Conservation (phyloP, 2,113 vertebrate species). For the Cinclus cinclus region DNA sequence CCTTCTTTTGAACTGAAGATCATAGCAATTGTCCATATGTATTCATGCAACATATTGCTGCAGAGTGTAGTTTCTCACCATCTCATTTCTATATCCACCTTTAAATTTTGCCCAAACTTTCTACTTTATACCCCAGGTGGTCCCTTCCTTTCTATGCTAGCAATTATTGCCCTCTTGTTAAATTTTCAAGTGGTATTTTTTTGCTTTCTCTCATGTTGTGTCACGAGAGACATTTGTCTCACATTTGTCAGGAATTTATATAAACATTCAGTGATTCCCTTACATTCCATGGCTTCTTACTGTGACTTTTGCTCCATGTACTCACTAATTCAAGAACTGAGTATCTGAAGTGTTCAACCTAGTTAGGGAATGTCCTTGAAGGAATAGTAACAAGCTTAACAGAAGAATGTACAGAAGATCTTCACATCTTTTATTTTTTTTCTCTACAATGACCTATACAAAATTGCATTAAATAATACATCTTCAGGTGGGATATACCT, state of each 20-base stretch:
- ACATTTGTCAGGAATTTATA: background rate
- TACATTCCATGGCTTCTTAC: background rate
- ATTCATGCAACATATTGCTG: background rate
- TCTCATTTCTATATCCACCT: background rate
- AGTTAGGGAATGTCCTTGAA: background rate
- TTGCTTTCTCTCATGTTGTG: background rate
- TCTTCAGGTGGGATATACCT: conserved; percentile 51
- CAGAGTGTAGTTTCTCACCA: background rate
- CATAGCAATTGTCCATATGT: background rate
- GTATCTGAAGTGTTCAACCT: background rate
- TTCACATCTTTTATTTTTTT: background rate
- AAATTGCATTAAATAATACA: conserved; percentile 56
- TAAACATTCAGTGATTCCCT: background rate
- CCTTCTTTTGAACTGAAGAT: background rate
- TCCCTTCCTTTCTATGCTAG: background rate
- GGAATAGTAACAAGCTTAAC: background rate
- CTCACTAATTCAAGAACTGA: background rate
- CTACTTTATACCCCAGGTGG: background rate
- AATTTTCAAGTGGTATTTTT: background rate
- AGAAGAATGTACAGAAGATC: background rate
- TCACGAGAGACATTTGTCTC: too few species aligned
- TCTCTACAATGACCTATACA: conserved; percentile 8
- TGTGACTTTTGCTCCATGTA: background rate
- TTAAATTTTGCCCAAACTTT: background rate
- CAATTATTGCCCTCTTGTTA: background rate